Base-by-base conservation (phyloP, 2,888 invertebrate species). In the Cryptus viduatorius region DNA sequence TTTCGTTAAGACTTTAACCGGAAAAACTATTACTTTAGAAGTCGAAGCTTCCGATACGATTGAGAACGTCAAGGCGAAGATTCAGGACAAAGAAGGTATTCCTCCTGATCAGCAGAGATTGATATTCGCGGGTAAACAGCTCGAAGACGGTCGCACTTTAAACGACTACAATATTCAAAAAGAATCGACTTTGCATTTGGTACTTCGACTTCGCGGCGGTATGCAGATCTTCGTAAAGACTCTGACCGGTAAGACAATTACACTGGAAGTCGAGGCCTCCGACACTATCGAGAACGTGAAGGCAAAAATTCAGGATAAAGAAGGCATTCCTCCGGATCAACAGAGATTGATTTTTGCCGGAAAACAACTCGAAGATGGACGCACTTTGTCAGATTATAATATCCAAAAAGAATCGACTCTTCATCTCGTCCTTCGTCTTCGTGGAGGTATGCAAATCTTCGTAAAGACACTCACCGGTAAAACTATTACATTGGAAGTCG, bases 401-500 rank as follows among this genome's bases (percentile, higher is more conserved):
- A 86, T 86, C 16, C 85, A 86, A n/a, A 86, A 86, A 14, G 85
- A 86, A 37, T 86, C 85, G 0, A 86, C 83, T 0, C 81, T 86
- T 10, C 85, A 86, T 48, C 29, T 86, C 10, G 85, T 86, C 0
- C 69, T 86, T 1, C 69, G 85, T 8, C 81, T 86, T 10, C 83
- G 85, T 24, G 85, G 85, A 68, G 85, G 85, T 10, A 68, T 84
- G 84, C 82, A 83, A 1, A 86, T 86, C 4, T 83, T 86, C 12
- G 86, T 86, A 0, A 83, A 82, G n/a, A 86, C 83, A 12, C 29
- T 84, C 5, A 82, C 82, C 10, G 95, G 95, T 8, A 95, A 95
- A 89, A 95, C 94, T 65, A 95, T 95, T 65, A 94, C 94, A 3
- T 86, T 94, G 8, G 94, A 94, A 84, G 94, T 94, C 1, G 95